Percentiles rank a stretch among this genome's conserved stretches.
Conservation (phyloP, 2,797 vertebrate genomes). For the Lagodon rhomboides region DNA sequence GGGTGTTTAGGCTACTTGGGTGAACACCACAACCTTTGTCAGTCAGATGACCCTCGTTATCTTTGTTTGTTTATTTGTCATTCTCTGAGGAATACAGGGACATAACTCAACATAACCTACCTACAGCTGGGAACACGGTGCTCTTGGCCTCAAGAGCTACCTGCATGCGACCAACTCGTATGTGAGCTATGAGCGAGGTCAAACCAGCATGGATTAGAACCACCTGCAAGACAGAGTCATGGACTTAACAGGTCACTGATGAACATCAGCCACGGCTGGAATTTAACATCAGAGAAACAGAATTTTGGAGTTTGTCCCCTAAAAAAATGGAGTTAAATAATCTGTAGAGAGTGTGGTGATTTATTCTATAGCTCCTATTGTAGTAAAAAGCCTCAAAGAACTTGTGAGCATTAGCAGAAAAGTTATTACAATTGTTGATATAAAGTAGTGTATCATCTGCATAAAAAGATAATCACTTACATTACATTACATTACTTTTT, state of each 20-base stretch:
- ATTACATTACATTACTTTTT: neutral
- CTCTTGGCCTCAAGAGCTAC: conserved; percentile 89
- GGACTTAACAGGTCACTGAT: neutral
- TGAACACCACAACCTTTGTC: neutral
- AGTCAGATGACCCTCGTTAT: neutral
- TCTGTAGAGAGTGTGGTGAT: neutral
- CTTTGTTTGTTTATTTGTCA: neutral
- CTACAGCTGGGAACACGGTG: conserved; percentile 84
- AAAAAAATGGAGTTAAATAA: neutral
- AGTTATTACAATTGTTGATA: neutral
- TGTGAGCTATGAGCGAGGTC: conserved; percentile 89
- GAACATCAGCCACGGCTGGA: neutral
- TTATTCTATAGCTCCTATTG: neutral
- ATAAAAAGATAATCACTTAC: neutral
- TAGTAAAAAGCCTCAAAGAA: neutral
- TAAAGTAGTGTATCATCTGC: conserved; percentile 20
- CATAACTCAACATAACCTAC: conserved; percentile 63
- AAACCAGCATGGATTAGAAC: conserved; percentile 86
- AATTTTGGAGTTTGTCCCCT: neutral
- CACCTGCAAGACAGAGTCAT: conserved; percentile 75
- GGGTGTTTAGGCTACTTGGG: no score
- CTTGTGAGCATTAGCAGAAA: neutral
- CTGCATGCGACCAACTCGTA: conserved; percentile 89
- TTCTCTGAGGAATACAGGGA: no score
- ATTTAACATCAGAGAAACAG: neutral